Conservation (phyloP, 2,888 invertebrate genomes). For the Subacronicta megacephala region DNA sequence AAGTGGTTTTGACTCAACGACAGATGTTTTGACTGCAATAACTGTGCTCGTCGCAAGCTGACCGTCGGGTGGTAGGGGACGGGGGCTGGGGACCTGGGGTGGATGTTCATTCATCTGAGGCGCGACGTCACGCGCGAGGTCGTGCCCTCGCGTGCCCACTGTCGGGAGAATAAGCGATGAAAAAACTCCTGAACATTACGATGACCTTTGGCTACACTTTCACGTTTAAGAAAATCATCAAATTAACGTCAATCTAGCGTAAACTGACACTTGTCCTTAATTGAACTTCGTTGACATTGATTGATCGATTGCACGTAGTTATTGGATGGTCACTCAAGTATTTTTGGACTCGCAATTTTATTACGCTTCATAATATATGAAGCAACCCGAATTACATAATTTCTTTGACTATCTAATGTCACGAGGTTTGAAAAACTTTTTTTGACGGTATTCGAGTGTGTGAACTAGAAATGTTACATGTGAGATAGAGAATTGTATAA, state of each 20-base stretch:
- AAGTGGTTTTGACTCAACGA: slow-evolving; percentile 54
- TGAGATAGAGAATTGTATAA: slow-evolving; percentile 34
- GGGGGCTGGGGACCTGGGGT: slow-evolving; percentile 63
- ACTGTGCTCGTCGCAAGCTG: slow-evolving; percentile 73
- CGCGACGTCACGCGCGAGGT: slow-evolving; percentile 85
- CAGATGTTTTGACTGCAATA: slow-evolving; percentile 78
- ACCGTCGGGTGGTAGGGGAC: slow-evolving; percentile 64
- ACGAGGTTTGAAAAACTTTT: slow-evolving; percentile 14
- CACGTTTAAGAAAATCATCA: slow-evolving; percentile 40
- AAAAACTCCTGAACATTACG: slow-evolving; percentile 68
- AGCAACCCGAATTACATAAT: slow-evolving; percentile 12
- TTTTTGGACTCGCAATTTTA: slow-evolving; percentile 16
- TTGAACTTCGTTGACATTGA: slow-evolving; percentile 38
- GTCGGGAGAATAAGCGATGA: slow-evolving; percentile 66
- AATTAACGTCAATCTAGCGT: slow-evolving; percentile 35
- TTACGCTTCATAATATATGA: slow-evolving; percentile 35
- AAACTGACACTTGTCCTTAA: slow-evolving; percentile 41
- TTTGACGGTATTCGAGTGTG: slow-evolving; percentile 8
- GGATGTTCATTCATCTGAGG: slow-evolving; percentile 84
- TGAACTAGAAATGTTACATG: slow-evolving; percentile 10
- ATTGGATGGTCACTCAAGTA: slow-evolving; percentile 22
- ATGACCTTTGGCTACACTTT: slow-evolving; percentile 57
- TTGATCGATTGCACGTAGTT: slow-evolving; percentile 40
- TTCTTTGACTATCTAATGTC: slow-evolving; percentile 4
- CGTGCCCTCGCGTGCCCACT: slow-evolving; percentile 76